Conservation (phyloP, 2,888 invertebrate species). For the Epinotia brunnichana region DNA sequence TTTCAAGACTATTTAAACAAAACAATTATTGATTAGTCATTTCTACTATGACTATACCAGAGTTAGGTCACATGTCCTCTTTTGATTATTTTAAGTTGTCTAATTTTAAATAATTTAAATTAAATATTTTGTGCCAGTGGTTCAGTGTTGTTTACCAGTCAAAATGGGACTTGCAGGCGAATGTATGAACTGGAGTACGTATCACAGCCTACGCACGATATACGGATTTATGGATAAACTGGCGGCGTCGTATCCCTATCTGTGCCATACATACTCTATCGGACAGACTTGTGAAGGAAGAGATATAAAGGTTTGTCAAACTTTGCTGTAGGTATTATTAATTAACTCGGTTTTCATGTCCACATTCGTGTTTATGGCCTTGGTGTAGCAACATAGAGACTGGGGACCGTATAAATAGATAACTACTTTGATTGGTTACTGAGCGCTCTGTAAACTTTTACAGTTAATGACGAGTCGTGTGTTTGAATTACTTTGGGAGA, state of each 20-base stretch:
- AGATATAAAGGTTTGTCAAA: slow-evolving; percentile 66
- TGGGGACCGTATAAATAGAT: too few species aligned
- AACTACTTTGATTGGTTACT: too few species aligned
- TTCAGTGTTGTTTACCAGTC: slow-evolving; percentile 18
- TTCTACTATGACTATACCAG: neutral
- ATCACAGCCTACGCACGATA: slow-evolving; percentile 70
- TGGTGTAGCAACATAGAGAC: too few species aligned
- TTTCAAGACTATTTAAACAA: slow-evolving; percentile 5
- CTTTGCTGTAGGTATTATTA: too few species aligned
- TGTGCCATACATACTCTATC: slow-evolving; percentile 68
- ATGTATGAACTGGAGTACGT: slow-evolving; percentile 72
- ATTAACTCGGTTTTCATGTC: too few species aligned
- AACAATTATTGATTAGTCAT: neutral
- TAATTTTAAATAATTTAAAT: neutral
- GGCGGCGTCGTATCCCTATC: slow-evolving; percentile 63
- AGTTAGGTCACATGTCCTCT: slow-evolving; percentile 1
- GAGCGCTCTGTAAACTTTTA: too few species aligned
- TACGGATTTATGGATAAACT: slow-evolving; percentile 69
- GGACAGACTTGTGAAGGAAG: slow-evolving; percentile 72
- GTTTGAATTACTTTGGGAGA: too few species aligned
- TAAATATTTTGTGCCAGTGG: neutral
- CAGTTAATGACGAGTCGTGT: too few species aligned
- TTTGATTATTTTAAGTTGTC: neutral
- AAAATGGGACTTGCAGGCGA: slow-evolving; percentile 49
- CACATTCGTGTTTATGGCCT: too few species aligned